These are phyloP conservation scores for Mesorhabditis sp. DNA, from an alignment of 2,888 invertebrate genomes.

Conservation along the genomic window DNA sequence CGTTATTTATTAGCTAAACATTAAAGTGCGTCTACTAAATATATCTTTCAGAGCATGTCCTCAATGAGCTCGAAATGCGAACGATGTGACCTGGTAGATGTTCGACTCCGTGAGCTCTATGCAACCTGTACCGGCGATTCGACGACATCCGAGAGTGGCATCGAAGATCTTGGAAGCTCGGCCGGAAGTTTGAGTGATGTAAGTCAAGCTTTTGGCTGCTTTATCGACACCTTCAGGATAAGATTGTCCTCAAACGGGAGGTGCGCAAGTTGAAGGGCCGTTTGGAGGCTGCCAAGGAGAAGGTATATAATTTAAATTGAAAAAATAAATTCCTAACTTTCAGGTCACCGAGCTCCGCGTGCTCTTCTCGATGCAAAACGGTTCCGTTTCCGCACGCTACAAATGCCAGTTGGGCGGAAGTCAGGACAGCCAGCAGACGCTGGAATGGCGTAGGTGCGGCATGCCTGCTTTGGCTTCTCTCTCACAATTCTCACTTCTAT, in stretches of 20 bases:
- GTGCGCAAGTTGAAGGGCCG: constrained; percentile 22
- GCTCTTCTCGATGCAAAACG: constrained; percentile 14
- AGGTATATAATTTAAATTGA: constrained; percentile 12
- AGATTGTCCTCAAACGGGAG: constrained; percentile 20
- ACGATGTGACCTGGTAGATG: constrained; percentile 20
- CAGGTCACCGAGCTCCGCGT: constrained; percentile 18
- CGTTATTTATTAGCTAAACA: no score
- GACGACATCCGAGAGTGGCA: constrained; percentile 22
- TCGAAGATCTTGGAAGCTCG: constrained; percentile 26
- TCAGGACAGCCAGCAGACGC: constrained; percentile 7
- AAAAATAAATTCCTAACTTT: not conserved
- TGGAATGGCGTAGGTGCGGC: constrained; percentile 8
- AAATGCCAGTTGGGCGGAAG: constrained; percentile 15
- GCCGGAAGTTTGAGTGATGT: constrained; percentile 27
- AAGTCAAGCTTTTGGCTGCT: constrained; percentile 11
- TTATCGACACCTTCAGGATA: constrained; percentile 18
- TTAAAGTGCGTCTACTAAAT: no score
- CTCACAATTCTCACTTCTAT: not conserved
- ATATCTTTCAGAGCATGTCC: constrained; percentile 23
- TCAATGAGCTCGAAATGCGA: constrained; percentile 21
- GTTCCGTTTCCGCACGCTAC: constrained; percentile 9
- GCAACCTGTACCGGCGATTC: constrained; percentile 21
- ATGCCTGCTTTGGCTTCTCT: no score
- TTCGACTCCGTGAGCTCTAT: constrained; percentile 20
- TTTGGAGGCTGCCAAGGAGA: constrained; percentile 24